These are phyloP conservation scores for Gasteruption jaculator DNA, from an alignment of 2,888 invertebrate species.

Conservation along the genomic window DNA sequence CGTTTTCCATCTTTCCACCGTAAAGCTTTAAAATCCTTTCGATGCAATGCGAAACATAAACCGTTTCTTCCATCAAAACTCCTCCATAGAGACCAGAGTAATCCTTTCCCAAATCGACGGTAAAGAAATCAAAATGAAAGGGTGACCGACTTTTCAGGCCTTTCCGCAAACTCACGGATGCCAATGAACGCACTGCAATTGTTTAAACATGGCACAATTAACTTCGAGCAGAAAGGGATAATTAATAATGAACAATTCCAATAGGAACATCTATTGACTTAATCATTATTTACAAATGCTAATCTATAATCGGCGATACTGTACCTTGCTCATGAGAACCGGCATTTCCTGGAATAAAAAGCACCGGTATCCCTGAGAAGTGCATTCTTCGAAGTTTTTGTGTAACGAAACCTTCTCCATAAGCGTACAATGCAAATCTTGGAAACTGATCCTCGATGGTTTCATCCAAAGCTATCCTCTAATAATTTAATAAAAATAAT, in stretches of 20 bases:
- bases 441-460: constrained; percentile 61
- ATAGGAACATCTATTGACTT: constrained; percentile 6
- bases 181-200: constrained; percentile 75
- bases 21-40: constrained; percentile 74
- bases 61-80: constrained; percentile 71
- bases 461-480: constrained; percentile 66
- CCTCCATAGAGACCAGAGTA: constrained; percentile 84
- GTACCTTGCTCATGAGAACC: constrained; percentile 91
- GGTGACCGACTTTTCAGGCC: constrained; percentile 64
- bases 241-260: not conserved
- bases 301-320: constrained; percentile 12
- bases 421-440: constrained; percentile 81
- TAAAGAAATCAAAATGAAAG: constrained; percentile 88
- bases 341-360: constrained; percentile 93
- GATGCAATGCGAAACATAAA: constrained; percentile 68
- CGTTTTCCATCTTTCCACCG: constrained; percentile 53
- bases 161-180: constrained; percentile 86
- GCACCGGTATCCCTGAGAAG: constrained; percentile 85
- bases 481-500: constrained; percentile 35
- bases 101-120: constrained; percentile 87
- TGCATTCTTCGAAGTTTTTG: constrained; percentile 67
- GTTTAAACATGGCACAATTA: too few relatives aligned
- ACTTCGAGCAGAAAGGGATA: not conserved
- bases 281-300: constrained; percentile 1
- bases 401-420: constrained; percentile 80